Conservation (phyloP, 2,888 invertebrate species). For the Diaphora mendica region DNA sequence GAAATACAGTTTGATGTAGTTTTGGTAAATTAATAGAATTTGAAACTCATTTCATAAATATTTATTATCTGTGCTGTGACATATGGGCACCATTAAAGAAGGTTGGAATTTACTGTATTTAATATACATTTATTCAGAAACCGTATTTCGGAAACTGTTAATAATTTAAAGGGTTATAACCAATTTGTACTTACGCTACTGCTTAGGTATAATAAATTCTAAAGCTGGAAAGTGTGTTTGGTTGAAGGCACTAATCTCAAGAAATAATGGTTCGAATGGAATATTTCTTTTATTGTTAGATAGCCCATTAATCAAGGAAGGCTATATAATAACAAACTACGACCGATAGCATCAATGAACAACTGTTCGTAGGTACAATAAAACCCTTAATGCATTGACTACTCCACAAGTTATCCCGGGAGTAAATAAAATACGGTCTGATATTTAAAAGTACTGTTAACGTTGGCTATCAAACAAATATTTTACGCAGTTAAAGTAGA, state of each 20-base stretch:
- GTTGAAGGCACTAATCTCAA: neutral
- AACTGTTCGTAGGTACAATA: too few relatives aligned
- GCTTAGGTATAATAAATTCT: neutral
- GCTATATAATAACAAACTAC: neutral
- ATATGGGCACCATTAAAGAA: neutral
- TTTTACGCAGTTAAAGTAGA: too few relatives aligned
- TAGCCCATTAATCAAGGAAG: neutral
- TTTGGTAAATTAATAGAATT: neutral
- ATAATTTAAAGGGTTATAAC: neutral
- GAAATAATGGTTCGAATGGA: neutral
- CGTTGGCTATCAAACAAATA: too few relatives aligned
- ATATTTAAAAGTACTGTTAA: too few relatives aligned
- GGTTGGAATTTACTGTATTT: neutral
- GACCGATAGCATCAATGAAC: neutral
- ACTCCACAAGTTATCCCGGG: too few relatives aligned
- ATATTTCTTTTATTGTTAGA: neutral
- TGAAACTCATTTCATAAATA: neutral
- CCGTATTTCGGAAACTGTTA: too few relatives aligned
- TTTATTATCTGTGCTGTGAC: neutral
- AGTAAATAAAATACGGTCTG: too few relatives aligned
- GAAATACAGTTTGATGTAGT: neutral
- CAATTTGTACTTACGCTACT: neutral
- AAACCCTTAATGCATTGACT: too few relatives aligned
- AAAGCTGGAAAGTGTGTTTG: neutral
- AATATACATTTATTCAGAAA: neutral